Conservation (phyloP, 2,797 vertebrate species). For the Apodemus agrarius region DNA sequence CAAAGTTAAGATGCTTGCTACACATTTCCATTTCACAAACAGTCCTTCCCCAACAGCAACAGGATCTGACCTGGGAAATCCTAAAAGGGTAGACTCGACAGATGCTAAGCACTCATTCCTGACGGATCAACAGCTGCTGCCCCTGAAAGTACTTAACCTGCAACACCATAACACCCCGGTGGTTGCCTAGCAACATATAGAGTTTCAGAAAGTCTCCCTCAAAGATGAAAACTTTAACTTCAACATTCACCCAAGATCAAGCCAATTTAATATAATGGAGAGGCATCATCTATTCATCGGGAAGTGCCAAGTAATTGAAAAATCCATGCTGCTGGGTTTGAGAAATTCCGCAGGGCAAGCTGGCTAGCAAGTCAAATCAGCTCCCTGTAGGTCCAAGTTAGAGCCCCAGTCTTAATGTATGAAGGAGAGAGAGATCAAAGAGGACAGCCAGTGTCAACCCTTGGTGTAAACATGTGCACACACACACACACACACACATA, state of each 20-base stretch:
- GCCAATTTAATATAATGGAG: slow-evolving; percentile 24
- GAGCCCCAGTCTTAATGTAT: background rate
- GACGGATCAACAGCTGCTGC: slow-evolving; percentile 21
- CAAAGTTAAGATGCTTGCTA: background rate
- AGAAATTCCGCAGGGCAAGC: background rate
- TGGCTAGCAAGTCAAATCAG: background rate
- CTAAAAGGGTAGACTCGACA: slow-evolving; percentile 16
- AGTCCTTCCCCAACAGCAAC: slow-evolving; percentile 4
- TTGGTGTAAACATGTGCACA: background rate
- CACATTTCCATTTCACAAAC: slow-evolving; percentile 22
- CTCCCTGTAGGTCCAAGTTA: background rate
- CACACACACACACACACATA: background rate
- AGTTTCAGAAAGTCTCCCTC: slow-evolving; percentile 33
- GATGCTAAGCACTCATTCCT: background rate
- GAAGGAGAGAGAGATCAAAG: background rate
- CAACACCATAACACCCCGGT: background rate
- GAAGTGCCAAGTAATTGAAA: slow-evolving; percentile 31
- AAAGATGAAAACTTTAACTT: slow-evolving; percentile 24
- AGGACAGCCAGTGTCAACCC: background rate
- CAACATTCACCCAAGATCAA: background rate
- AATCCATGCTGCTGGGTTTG: background rate
- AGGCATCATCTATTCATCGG: slow-evolving; percentile 43
- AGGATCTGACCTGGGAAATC: slow-evolving; percentile 20
- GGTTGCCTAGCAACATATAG: background rate
- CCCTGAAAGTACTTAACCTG: slow-evolving; percentile 36